Evolutionary conservation across 2,888 invertebrate species (phyloP), one percentile per base, ranked within the genome.

Genomic region (Furcula furcula): DNA sequence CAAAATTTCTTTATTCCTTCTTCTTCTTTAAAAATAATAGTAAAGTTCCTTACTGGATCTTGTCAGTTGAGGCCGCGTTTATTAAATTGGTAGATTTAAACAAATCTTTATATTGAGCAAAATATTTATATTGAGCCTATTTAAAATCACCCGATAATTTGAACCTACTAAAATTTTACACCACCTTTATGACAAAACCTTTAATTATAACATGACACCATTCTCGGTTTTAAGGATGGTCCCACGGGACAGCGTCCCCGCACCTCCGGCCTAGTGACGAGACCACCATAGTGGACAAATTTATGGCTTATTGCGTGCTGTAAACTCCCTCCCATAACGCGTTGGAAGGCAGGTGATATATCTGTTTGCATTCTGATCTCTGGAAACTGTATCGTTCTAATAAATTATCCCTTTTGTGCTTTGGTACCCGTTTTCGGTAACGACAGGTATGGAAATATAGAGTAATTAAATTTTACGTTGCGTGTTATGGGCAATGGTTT

Each of bases 341-440:
- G 41, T 10, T 30, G n/a, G 12, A 19, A 13, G 20, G 19, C 12
- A 10, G 33, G 9, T 34, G 34, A 22, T 29, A 29, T 23, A 57
- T 56, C 39, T 55, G 46, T 56, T 50, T 44, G 53, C 35, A 40
- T 52, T 55, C 39, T 55, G 57, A 57, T 57, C 52, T 43, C 39
- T 36, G 53, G 49, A 44, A 49, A 42, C 41, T 40, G 32, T 36
- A 41, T 33, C 30, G 20, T 3, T 15, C 33, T 34, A 38, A 51
- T 43, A 41, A 20, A 50, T 35, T 14, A 33, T 33, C 40, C 31
- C 48, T 29, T 53, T 53, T 55, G 40, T 51, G 47, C 36, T 30
- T 31, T 39, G 39, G 32, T 29, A 11, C 34, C 40, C 32, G 31
- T 43, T 31, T 35, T 23, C 12, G 31, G 32, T 38, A 39, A 37